Percentiles rank a stretch among this genome's conserved stretches.
Evolutionary conservation across 2,113 vertebrate genomes (phyloP).

Genomic region (Maccullochella peelii): DNA sequence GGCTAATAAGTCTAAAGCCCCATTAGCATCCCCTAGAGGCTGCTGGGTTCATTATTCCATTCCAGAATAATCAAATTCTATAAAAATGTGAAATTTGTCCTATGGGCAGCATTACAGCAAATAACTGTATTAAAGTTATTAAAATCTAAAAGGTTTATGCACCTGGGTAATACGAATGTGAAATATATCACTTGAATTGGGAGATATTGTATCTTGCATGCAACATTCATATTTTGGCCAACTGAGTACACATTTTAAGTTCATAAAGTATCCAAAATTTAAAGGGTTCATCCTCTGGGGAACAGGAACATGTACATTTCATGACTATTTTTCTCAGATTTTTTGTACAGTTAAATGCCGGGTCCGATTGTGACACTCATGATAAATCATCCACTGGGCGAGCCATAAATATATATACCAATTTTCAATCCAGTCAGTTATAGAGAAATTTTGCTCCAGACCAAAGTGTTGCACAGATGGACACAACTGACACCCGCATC

Average conservation of each 20-base stretch:
- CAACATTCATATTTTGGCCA: neutral
- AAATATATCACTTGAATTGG: neutral
- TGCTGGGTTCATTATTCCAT: neutral
- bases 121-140: neutral
- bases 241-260: neutral
- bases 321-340: neutral
- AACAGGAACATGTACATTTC: neutral
- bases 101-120: neutral
- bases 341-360: neutral
- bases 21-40: neutral
- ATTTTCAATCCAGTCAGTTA: neutral
- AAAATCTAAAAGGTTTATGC: constrained; percentile 6
- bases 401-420: neutral
- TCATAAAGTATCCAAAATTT: neutral
- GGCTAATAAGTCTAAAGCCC: neutral
- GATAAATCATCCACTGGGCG: neutral
- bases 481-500: neutral
- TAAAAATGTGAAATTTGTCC: neutral
- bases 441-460: too few species aligned
- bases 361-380: neutral
- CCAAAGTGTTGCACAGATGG: neutral
- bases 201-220: neutral
- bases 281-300: neutral
- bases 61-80: neutral
- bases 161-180: neutral